phyloP scores from a whole-genome alignment of 2,888 invertebrate genomes.

The Drosophila pullipes region DNA sequence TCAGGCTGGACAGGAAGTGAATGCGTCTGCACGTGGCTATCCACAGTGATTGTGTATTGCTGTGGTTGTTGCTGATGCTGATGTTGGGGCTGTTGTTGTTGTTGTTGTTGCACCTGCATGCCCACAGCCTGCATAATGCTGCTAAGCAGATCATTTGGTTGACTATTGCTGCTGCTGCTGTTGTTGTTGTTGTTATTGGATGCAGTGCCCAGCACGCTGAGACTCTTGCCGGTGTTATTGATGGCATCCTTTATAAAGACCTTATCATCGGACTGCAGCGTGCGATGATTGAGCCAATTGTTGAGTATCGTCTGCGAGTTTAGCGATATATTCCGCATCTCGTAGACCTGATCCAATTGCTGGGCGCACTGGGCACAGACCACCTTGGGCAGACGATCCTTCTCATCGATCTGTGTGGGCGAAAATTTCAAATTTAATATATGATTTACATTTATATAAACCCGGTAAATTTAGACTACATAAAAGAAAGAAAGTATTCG shows the following conservation, averaged over 20 bases:
- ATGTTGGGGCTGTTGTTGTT: constrained; percentile 66
- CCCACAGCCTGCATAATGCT: constrained; percentile 85
- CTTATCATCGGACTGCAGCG: constrained; percentile 88
- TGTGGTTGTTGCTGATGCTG: constrained; percentile 57
- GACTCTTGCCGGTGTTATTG: constrained; percentile 73
- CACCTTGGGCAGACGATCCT: constrained; percentile 90
- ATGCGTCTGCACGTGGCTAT: constrained; percentile 69
- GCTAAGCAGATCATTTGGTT: constrained; percentile 82
- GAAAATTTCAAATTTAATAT: background rate
- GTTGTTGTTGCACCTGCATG: constrained; percentile 78
- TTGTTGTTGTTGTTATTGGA: constrained; percentile 8
- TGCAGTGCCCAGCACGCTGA: constrained; percentile 63
- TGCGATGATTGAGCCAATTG: constrained; percentile 89
- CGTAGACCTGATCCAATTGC: constrained; percentile 88
- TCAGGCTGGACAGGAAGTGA: constrained; percentile 31
- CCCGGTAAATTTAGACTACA: background rate
- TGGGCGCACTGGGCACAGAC: constrained; percentile 88
- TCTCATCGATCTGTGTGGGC: constrained; percentile 87
- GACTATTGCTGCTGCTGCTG: constrained; percentile 28
- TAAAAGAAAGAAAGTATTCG: background rate
- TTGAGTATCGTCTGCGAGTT: constrained; percentile 89
- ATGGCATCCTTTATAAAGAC: constrained; percentile 88
- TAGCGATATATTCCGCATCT: constrained; percentile 88
- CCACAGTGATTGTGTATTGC: constrained; percentile 85
- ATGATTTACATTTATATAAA: background rate